Base-by-base conservation (phyloP, 2,113 vertebrate genomes). In the Empidonax alnorum region DNA sequence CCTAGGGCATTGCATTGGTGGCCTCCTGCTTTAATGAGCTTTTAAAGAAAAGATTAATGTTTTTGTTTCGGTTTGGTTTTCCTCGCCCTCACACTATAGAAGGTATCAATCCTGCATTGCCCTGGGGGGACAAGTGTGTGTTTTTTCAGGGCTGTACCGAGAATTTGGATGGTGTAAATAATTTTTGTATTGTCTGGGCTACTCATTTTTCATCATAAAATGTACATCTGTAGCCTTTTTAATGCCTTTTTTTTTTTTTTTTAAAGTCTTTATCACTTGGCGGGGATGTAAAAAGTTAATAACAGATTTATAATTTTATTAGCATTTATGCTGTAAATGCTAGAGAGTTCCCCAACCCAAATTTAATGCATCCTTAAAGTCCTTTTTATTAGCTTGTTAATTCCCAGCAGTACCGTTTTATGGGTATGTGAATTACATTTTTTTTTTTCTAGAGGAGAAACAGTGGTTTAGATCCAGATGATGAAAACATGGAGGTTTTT, bases 271-370 rank as follows among this genome's bases (percentile, higher is more conserved):
- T 95, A 98, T 96, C 87, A 58, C 86, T 97, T 97, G 94, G 47
- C 58, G 93, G 85, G 61, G 80, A 68, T 93, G 94, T 98, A 97
- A 98, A 98, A 98, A 94, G 91, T 97, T 98, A 98, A 97, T 97
- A 97, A 95, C 87, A 95, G 96, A 97, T 97, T 97, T 98, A 97
- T 98, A 97, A 98, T 98, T 98, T 98, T 98, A 98, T 97, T 98
- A 97, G 97, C 97, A 95, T 97, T 98, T 98, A 96, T 97, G 85
- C 94, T 97, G 87, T 76, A 95, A 97, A 97, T 84, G 81, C 89
- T 93, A 74, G 87, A 96, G 96, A 97, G 91, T 97, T 97, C 92
- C 95, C 95, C 92, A 97, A 93, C 88, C 88, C 66, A 88, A 97
- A 96, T 98, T 98, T 97, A 97, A 96, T 97, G 89, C 84, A 96